Percentiles rank a stretch among this genome's conserved stretches.
These are phyloP conservation scores for Scaptomyza montana DNA, from an alignment of 1,140 invertebrate species.

Conservation along the genomic window DNA sequence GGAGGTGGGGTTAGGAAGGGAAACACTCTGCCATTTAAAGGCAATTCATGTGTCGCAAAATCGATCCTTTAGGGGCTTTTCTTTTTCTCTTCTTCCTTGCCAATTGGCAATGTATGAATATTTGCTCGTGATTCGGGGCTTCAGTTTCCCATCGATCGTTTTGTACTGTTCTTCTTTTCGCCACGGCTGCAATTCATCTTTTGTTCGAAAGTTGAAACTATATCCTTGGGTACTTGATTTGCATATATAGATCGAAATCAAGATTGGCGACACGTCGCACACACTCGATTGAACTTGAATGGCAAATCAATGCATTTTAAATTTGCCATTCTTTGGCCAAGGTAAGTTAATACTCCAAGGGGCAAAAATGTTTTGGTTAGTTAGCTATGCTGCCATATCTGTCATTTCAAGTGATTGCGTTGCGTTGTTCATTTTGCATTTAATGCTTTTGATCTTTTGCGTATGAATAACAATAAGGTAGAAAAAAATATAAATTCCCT, in stretches of 20 bases:
- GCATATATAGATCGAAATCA: constrained; percentile 59
- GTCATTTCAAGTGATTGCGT: constrained; percentile 50
- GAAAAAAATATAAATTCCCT: no score
- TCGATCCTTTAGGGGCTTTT: constrained; percentile 43
- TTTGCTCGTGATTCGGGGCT: constrained; percentile 14
- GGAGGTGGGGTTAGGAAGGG: constrained; percentile 18
- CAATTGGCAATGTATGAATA: constrained; percentile 16
- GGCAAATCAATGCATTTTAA: constrained; percentile 60
- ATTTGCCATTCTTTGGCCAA: constrained; percentile 43
- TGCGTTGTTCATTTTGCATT: constrained; percentile 53
- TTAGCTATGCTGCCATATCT: constrained; percentile 31
- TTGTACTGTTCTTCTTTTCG: constrained; percentile 48
- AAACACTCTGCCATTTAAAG: constrained; percentile 34
- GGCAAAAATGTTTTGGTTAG: constrained; percentile 42
- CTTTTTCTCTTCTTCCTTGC: constrained; percentile 11
- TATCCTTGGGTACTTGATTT: constrained; percentile 62
- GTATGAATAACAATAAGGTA: not conserved
- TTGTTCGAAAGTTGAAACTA: constrained; percentile 71
- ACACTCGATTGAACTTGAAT: constrained; percentile 76
- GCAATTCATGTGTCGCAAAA: constrained; percentile 64
- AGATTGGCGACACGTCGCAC: constrained; percentile 48
- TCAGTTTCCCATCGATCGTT: constrained; percentile 16
- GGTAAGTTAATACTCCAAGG: constrained; percentile 64
- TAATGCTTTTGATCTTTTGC: constrained; percentile 5
- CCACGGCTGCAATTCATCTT: constrained; percentile 70